Conservation (phyloP, 2,113 vertebrate species). For the Oreochromis spilurus region DNA sequence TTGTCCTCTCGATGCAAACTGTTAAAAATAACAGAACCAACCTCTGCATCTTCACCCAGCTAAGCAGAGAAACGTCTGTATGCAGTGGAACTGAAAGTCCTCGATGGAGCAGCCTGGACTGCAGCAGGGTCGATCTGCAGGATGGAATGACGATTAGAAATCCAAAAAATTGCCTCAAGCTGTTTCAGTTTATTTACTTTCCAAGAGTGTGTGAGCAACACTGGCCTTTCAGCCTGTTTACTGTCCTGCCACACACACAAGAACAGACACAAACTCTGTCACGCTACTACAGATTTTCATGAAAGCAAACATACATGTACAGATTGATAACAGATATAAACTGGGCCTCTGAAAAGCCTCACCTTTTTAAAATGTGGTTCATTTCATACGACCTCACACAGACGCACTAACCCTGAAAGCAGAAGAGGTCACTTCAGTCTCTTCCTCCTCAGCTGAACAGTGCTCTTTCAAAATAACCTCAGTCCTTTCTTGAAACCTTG, state of each 20-base stretch:
- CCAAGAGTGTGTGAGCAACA: background rate
- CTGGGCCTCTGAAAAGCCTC: background rate
- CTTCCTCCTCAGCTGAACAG: background rate
- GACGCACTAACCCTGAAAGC: background rate
- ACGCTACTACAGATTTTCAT: background rate
- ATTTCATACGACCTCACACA: background rate
- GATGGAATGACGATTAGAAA: background rate
- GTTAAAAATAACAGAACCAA: background rate
- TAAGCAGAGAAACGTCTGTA: background rate
- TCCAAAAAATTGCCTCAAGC: background rate
- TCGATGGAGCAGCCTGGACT: background rate
- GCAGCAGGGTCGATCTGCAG: background rate
- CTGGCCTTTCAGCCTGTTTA: background rate
- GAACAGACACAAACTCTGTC: background rate
- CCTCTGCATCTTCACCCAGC: background rate
- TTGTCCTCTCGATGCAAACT: background rate
- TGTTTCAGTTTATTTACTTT: background rate
- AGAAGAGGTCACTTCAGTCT: background rate
- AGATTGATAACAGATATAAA: accelerated
- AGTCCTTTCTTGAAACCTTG: background rate
- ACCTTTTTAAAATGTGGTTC: background rate
- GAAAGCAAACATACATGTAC: background rate
- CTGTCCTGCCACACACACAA: background rate
- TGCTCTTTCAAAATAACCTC: background rate
- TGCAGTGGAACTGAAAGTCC: background rate